A percentile compares a stretch with the other conserved stretches of the same genome.
Conservation (phyloP, 2,888 invertebrate species). For the Limnephilus lunatus region DNA sequence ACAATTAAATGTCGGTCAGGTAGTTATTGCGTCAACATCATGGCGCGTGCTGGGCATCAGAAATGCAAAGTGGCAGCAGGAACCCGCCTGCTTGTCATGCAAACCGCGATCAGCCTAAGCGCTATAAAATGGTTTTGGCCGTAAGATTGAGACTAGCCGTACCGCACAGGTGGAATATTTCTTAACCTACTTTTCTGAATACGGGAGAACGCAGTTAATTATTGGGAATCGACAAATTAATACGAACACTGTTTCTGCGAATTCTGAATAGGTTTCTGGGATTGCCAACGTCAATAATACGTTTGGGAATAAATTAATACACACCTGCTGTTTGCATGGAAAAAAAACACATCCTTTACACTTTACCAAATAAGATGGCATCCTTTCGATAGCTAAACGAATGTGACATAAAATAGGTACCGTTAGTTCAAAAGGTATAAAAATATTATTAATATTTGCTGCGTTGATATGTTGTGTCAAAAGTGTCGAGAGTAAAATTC, state of each 20-base stretch:
- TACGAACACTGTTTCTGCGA: not conserved
- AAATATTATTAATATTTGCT: not conserved
- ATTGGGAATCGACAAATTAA: not conserved
- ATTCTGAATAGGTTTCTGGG: not conserved
- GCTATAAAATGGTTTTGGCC: conserved; percentile 14
- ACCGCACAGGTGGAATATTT: conserved; percentile 16
- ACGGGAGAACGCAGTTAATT: not conserved
- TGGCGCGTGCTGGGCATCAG: conserved; percentile 32
- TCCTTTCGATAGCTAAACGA: not conserved
- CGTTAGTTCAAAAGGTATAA: not conserved
- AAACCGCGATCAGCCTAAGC: conserved; percentile 5
- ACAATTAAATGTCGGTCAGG: conserved; percentile 6
- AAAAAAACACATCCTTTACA: not conserved
- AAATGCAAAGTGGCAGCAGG: conserved; percentile 18
- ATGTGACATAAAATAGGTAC: not conserved
- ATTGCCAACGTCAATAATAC: not conserved
- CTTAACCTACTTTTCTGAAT: not conserved
- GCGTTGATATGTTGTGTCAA: too few relatives aligned
- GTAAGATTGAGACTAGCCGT: not conserved
- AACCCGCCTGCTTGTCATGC: conserved; percentile 18
- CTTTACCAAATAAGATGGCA: not conserved
- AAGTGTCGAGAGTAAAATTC: too few relatives aligned
- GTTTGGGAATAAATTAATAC: not conserved
- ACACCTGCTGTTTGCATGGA: not conserved
- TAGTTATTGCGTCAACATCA: conserved; percentile 5